These are phyloP conservation scores for Ambastaia sidthimunki DNA, from an alignment of 2,797 vertebrate genomes.

Conservation along the genomic window DNA sequence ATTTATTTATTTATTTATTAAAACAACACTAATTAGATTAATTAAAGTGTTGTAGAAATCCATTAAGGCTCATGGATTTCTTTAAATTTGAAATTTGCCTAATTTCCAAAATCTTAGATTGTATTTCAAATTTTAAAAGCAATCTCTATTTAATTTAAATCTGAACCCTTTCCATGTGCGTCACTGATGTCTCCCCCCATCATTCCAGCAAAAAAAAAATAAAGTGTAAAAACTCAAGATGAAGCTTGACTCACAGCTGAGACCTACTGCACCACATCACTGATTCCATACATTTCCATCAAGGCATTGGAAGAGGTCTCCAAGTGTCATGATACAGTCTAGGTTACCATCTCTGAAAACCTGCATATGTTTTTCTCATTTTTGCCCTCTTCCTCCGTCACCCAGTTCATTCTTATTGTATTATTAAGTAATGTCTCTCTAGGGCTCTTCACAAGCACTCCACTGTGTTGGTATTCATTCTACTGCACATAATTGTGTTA, in stretches of 20 bases:
- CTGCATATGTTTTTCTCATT: conserved; percentile 29
- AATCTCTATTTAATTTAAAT: neutral
- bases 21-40: neutral
- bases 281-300: conserved; percentile 24
- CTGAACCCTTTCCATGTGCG: neutral
- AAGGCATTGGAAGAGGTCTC: conserved; percentile 9
- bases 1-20: neutral
- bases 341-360: neutral
- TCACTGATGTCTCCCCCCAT: neutral
- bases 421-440: conserved; percentile 35
- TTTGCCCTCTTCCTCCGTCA: neutral
- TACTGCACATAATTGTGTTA: conserved; percentile 19
- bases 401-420: conserved; percentile 17
- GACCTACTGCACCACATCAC: conserved; percentile 30
- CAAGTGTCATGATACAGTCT: neutral
- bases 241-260: conserved; percentile 31
- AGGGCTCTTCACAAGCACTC: conserved; percentile 24
- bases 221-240: conserved; percentile 1
- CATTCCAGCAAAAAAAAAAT: neutral
- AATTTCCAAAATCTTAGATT: neutral
- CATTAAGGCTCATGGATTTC: too few species aligned
- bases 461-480: neutral
- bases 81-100: neutral
- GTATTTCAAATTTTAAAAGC: neutral
- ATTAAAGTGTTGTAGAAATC: too few species aligned